Base-by-base conservation (phyloP, 2,888 invertebrate genomes). In the Plemyria rubiginata region DNA sequence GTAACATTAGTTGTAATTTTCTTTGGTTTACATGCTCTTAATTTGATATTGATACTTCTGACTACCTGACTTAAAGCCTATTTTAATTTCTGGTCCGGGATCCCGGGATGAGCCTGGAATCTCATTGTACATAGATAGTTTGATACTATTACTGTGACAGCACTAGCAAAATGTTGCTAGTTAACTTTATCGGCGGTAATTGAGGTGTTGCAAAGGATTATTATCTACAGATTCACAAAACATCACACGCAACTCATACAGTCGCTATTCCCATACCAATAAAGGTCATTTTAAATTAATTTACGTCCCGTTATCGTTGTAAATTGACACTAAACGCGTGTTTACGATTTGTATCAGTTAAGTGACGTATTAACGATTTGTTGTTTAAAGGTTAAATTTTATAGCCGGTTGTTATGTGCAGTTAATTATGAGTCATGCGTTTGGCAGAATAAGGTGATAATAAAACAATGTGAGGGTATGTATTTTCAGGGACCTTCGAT, bases 191-290 rank as follows among this genome's bases (percentile, higher is more conserved):
- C 48, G 62, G 13, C 38, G 52, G 57, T 66, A 63, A 63, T 66
- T 66, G 66, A 66, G 60, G 62, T 66, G 62, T 66, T 60, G 50
- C 51, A 54, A 62, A 48, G 60, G 66, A 62, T 66, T 60, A 62
- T 61, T 65, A 66, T 63, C 66, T 58, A 54, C 62, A 60, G 62
- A 62, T 57, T 66, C 60, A 66, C 66, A 60, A 62, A 56, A 62
- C 16, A 54, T 40, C 15, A 46, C 41, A 50, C 50, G 45, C 55
- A 36, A 12, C 16, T 29, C 13, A 12, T 4, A 36, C 36, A 50
- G 36, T 9, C 56, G 52, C 15, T 60, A 55, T 53, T 0, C 22
- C 7, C 1, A 15, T 11, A 0, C 2, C 6, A 40, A 45, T 59
- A 65, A 38, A 46, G 64, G 28, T 32, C 45, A 50, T 15, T 49